Percentiles rank a stretch among this genome's conserved stretches.
These are phyloP conservation scores for Heterodera schachtii DNA, from an alignment of 1,140 invertebrate species.

Conservation along the genomic window DNA sequence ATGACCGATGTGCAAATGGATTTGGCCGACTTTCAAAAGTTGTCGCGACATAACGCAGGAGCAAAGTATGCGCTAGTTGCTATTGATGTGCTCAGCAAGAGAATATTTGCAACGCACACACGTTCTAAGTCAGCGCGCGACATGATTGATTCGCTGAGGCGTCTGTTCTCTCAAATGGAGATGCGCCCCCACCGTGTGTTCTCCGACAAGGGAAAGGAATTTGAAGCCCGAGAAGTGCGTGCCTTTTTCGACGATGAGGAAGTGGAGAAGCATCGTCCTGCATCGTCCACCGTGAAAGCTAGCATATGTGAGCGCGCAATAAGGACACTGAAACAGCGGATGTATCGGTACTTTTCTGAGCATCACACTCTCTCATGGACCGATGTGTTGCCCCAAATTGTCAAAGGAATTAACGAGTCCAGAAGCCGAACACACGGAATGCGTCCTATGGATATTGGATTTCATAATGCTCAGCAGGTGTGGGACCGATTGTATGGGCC, in stretches of 20 bases:
- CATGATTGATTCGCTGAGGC: conserved; percentile 30
- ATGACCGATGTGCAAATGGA: conserved; percentile 42
- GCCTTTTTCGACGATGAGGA: conserved; percentile 31
- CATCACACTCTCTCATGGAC: conserved; percentile 24
- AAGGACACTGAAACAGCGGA: conserved; percentile 39
- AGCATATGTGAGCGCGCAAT: conserved; percentile 43
- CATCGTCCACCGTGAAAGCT: conserved; percentile 26
- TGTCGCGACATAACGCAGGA: conserved; percentile 17
- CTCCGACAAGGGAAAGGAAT: conserved; percentile 39
- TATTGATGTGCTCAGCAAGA: conserved; percentile 37
- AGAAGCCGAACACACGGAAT: conserved; percentile 32
- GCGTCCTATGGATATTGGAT: conserved; percentile 31
- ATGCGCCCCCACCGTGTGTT: conserved; percentile 22
- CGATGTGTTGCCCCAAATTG: conserved; percentile 39
- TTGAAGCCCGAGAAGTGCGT: conserved; percentile 16
- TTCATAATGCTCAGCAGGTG: conserved; percentile 18
- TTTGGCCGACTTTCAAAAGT: conserved; percentile 34
- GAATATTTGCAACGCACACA: conserved; percentile 31
- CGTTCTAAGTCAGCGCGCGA: conserved; percentile 20
- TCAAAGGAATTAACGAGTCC: conserved; percentile 36
- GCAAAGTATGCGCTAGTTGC: conserved; percentile 32
- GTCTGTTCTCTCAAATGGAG: conserved; percentile 30
- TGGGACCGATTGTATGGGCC: conserved; percentile 29
- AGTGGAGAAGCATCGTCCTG: conserved; percentile 2
- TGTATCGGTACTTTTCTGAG: conserved; percentile 43